Percentiles rank a stretch among this genome's conserved stretches.
Conservation (phyloP, 2,113 vertebrate genomes). For the Colaptes auratus region DNA sequence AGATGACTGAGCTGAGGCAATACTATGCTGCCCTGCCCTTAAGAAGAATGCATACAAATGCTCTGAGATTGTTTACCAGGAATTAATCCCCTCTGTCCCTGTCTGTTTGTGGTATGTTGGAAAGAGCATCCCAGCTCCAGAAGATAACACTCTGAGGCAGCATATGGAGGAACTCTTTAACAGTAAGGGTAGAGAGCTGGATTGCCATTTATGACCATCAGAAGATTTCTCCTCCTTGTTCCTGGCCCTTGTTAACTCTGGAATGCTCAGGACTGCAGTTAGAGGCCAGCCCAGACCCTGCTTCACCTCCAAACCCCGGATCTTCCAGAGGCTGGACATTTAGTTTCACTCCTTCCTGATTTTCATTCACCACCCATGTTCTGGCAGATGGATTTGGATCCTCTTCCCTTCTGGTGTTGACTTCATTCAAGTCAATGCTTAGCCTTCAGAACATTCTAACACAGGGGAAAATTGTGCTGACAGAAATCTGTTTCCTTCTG, state of each 20-base stretch:
- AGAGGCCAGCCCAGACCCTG: neutral
- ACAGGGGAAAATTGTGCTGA: neutral
- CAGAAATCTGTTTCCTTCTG: neutral
- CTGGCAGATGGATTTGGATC: neutral
- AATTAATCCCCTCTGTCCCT: slow-evolving; percentile 54
- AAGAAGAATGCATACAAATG: slow-evolving; percentile 64
- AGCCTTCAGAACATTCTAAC: neutral
- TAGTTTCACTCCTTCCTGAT: slow-evolving; percentile 18
- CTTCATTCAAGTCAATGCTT: neutral
- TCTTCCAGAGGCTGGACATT: neutral
- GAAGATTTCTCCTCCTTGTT: slow-evolving; percentile 15
- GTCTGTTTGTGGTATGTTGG: slow-evolving; percentile 61
- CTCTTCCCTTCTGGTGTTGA: neutral
- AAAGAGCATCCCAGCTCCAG: slow-evolving; percentile 38
- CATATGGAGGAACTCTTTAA: neutral
- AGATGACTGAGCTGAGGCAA: slow-evolving; percentile 45
- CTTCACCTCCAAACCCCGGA: neutral
- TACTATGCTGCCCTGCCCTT: slow-evolving; percentile 58
- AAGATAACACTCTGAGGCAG: slow-evolving; percentile 52
- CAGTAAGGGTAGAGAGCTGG: neutral
- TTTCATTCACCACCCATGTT: neutral
- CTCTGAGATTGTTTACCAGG: slow-evolving; percentile 55
- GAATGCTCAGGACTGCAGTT: slow-evolving; percentile 26
- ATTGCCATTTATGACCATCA: neutral
- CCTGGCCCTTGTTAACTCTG: neutral